A percentile compares a stretch with the other conserved stretches of the same genome.
Conservation (phyloP, 2,888 invertebrate species). For the Chymomyza fuscimana region DNA sequence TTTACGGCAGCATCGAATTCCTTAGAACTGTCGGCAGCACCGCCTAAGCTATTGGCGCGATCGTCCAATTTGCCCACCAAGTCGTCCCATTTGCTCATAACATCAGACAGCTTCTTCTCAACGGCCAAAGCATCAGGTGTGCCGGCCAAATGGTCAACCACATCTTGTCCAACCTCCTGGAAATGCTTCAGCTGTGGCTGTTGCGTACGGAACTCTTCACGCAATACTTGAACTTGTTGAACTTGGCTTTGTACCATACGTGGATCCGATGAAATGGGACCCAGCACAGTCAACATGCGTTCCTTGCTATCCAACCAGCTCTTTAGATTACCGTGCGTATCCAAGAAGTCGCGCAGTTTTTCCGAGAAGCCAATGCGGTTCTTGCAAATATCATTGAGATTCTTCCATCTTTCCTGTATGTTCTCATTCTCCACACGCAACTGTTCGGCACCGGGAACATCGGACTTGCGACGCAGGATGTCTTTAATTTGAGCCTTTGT, state of each 20-base stretch:
- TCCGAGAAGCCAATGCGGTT: conserved; percentile 83
- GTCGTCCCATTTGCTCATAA: conserved; percentile 90
- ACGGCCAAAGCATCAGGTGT: conserved; percentile 85
- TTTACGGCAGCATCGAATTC: conserved; percentile 95
- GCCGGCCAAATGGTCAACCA: conserved; percentile 83
- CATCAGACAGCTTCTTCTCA: conserved; percentile 85
- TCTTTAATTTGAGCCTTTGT: conserved; percentile 94
- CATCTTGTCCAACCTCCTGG: conserved; percentile 88
- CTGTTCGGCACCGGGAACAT: conserved; percentile 90
- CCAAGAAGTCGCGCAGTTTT: conserved; percentile 94
- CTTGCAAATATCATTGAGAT: conserved; percentile 91
- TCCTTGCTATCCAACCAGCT: conserved; percentile 96
- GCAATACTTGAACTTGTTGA: conserved; percentile 95
- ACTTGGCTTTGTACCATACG: conserved; percentile 97
- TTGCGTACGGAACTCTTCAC: conserved; percentile 96
- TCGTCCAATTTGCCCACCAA: conserved; percentile 89
- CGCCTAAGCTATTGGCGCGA: conserved; percentile 92
- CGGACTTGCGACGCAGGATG: conserved; percentile 90
- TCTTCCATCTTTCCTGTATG: conserved; percentile 91
- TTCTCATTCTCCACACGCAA: conserved; percentile 92
- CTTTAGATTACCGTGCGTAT: conserved; percentile 90
- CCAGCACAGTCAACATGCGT: conserved; percentile 95
- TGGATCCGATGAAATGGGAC: conserved; percentile 97
- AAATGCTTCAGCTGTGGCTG: conserved; percentile 93
- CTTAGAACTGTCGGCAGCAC: conserved; percentile 94